These are phyloP conservation scores for Goniozus legneri DNA, from an alignment of 1,140 invertebrate species.

Conservation along the genomic window DNA sequence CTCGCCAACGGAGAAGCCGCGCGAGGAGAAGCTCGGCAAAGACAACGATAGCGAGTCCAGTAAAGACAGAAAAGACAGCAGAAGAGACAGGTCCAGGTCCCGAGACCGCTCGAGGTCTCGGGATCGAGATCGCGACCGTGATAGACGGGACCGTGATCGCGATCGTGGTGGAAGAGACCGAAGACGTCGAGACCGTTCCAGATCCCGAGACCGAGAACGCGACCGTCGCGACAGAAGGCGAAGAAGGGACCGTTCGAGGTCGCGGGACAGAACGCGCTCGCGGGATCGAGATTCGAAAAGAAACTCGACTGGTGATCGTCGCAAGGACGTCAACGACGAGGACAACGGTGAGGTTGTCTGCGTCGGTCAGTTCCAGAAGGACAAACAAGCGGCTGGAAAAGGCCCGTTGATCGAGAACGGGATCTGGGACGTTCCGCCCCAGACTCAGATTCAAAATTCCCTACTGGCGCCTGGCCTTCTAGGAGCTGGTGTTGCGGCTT, in stretches of 20 bases:
- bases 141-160: conserved; percentile 41
- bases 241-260: conserved; percentile 44
- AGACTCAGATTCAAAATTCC: conserved; percentile 41
- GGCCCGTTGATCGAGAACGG: conserved; percentile 39
- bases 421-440: conserved; percentile 50
- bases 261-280: conserved; percentile 45
- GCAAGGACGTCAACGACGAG: conserved; percentile 44
- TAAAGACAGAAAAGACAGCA: conserved; percentile 57
- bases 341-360: conserved; percentile 45
- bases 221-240: conserved; percentile 55
- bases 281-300: conserved; percentile 50
- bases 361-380: conserved; percentile 48
- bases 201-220: conserved; percentile 44
- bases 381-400: conserved; percentile 29
- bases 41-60: conserved; percentile 37
- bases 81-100: conserved; percentile 46
- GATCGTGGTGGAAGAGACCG: conserved; percentile 27
- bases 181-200: conserved; percentile 30
- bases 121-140: conserved; percentile 55
- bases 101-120: conserved; percentile 48
- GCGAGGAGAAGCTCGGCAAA: conserved; percentile 32
- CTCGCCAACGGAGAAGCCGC: conserved; percentile 14
- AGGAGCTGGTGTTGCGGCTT: conserved; percentile 36
- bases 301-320: conserved; percentile 23
- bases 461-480: conserved; percentile 44